Evolutionary conservation across 1,140 invertebrate genomes (phyloP).

Genomic region (Drosophila cardini): DNA sequence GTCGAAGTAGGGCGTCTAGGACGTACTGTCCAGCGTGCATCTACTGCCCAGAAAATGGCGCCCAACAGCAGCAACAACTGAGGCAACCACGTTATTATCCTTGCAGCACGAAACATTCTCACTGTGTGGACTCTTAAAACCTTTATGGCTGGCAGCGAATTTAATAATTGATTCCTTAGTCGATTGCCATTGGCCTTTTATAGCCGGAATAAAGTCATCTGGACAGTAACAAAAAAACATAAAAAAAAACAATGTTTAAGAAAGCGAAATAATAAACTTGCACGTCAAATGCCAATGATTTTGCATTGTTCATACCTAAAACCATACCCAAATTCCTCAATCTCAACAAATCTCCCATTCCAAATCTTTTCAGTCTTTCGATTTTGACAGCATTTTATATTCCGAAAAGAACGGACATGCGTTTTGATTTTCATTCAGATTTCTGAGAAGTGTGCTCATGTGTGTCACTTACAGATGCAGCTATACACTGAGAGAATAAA

Average conservation of each 20-base stretch:
- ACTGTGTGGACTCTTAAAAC: not conserved
- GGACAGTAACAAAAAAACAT: slow-evolving; percentile 51
- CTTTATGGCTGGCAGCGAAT: slow-evolving; percentile 31
- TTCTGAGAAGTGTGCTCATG: slow-evolving; percentile 8
- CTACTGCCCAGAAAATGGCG: not conserved
- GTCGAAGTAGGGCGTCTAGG: slow-evolving; percentile 44
- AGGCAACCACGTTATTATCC: slow-evolving; percentile 1
- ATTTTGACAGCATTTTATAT: slow-evolving; percentile 61
- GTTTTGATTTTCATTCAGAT: slow-evolving; percentile 20
- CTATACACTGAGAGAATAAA: slow-evolving; percentile 20
- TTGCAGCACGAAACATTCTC: slow-evolving; percentile 23
- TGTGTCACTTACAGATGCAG: slow-evolving; percentile 68
- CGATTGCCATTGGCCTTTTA: slow-evolving; percentile 42
- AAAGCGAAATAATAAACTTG: slow-evolving; percentile 48
- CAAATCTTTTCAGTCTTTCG: slow-evolving; percentile 43
- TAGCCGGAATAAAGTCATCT: slow-evolving; percentile 54
- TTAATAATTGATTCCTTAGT: slow-evolving; percentile 68
- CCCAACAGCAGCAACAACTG: slow-evolving; percentile 11
- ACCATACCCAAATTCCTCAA: slow-evolving; percentile 4
- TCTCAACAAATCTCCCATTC: slow-evolving; percentile 22
- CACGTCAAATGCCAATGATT: slow-evolving; percentile 60
- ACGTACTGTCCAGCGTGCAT: slow-evolving; percentile 44
- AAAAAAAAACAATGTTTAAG: slow-evolving; percentile 10
- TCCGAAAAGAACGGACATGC: not conserved
- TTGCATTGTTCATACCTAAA: slow-evolving; percentile 31